Conservation (phyloP, 2,888 invertebrate species). For the Lasioglossum marginatum region DNA sequence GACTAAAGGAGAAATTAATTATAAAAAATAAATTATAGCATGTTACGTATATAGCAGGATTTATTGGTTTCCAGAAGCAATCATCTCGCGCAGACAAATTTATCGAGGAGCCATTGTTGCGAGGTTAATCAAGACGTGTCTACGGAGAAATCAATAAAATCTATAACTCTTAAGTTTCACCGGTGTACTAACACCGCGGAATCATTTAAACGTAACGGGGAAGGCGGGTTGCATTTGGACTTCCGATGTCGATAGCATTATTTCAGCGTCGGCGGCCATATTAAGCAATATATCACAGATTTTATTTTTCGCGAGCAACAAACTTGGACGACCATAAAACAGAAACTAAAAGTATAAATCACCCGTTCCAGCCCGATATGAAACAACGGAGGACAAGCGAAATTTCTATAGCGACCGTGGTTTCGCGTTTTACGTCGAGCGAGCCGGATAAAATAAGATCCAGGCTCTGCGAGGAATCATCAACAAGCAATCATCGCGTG, state of each 20-base stretch:
- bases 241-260: constrained; percentile 45
- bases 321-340: constrained; percentile 70
- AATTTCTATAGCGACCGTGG: constrained; percentile 57
- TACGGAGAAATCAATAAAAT: not conserved
- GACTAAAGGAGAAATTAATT: no score
- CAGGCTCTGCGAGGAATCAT: not conserved
- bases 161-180: not conserved
- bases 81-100: not conserved
- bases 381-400: constrained; percentile 64
- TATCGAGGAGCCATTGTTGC: constrained; percentile 1
- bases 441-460: constrained; percentile 54
- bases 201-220: constrained; percentile 40
- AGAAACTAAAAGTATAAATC: constrained; percentile 72
- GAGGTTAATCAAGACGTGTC: not conserved
- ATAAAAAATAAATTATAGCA: no score
- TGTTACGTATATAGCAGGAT: not conserved
- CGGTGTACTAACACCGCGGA: constrained; percentile 18
- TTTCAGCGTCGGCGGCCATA: constrained; percentile 50
- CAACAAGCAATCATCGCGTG: not conserved
- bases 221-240: constrained; percentile 19
- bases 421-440: constrained; percentile 58
- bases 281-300: constrained; percentile 68
- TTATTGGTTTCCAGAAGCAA: not conserved
- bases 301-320: constrained; percentile 68
- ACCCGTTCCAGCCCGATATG: constrained; percentile 63